Evolutionary conservation across 30 jellyfish, hydroid and myxozoan genomes (phyloP).

Genomic region (Chrysaora quinquecirrha): DNA sequence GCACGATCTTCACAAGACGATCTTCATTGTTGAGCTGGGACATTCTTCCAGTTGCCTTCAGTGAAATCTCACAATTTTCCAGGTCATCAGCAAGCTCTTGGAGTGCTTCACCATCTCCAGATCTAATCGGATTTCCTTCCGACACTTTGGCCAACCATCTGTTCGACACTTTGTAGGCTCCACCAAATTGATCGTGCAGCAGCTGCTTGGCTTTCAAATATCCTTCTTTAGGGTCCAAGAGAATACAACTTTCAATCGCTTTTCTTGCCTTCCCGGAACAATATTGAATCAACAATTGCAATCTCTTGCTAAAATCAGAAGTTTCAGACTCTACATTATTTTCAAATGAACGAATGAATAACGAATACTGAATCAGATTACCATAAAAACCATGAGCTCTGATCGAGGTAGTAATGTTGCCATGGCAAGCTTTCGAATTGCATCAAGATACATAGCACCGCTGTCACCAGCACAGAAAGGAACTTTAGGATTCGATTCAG

Average conservation of each 20-base stretch:
- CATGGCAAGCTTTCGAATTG: neutral
- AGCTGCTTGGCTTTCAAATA: neutral
- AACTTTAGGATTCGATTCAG: no score
- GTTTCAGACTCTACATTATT: neutral
- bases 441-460: slow-evolving; percentile 14
- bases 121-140: neutral
- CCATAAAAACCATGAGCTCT: slow-evolving; percentile 6
- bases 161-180: slow-evolving; percentile 18
- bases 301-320: slow-evolving; percentile 1
- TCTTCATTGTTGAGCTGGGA: slow-evolving; percentile 31
- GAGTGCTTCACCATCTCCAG: slow-evolving; percentile 29
- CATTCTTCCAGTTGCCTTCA: slow-evolving; percentile 49
- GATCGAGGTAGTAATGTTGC: slow-evolving; percentile 16
- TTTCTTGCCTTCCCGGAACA: slow-evolving; percentile 24
- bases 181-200: neutral
- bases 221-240: slow-evolving; percentile 20
- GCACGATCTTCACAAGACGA: slow-evolving; percentile 42
- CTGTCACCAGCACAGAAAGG: no score
- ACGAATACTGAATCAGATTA: neutral
- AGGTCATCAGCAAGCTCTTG: slow-evolving; percentile 37
- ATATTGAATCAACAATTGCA: slow-evolving; percentile 20
- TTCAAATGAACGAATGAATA: slow-evolving; percentile 7
- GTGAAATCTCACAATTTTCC: slow-evolving; percentile 33
- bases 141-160: slow-evolving; percentile 19
- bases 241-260: neutral